Percentiles rank a stretch among this genome's conserved stretches.
Conservation (phyloP, 1,140 invertebrate species). For the Teleopsis dalmanni region DNA sequence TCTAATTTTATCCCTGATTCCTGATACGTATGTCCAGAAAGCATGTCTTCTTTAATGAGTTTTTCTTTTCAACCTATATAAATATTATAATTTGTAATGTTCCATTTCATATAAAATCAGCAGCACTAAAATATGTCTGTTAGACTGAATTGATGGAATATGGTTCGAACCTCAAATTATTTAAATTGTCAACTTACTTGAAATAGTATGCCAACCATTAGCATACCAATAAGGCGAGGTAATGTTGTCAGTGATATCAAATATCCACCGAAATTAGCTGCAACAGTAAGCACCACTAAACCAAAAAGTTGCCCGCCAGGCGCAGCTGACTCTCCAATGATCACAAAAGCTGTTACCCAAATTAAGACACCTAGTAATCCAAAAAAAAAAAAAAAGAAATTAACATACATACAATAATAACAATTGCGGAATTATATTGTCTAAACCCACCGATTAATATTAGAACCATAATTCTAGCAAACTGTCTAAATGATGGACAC, state of each 20-base stretch:
- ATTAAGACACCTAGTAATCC: constrained; percentile 52
- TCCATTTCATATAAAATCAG: too few relatives aligned
- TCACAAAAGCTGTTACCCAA: constrained; percentile 64
- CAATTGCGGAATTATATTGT: background rate
- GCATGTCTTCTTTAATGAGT: too few relatives aligned
- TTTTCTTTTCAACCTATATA: too few relatives aligned
- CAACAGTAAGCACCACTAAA: constrained; percentile 64
- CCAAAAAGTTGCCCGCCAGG: constrained; percentile 72
- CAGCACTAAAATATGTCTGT: too few relatives aligned
- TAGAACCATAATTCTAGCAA: constrained; percentile 61
- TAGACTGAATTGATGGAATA: too few relatives aligned
- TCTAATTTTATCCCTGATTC: too few relatives aligned
- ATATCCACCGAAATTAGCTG: constrained; percentile 75
- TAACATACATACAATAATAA: background rate
- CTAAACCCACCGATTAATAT: constrained; percentile 53
- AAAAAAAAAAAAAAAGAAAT: background rate
- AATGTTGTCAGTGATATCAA: constrained; percentile 66
- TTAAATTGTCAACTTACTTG: constrained; percentile 41
- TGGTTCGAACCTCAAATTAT: too few relatives aligned
- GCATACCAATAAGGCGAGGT: constrained; percentile 81
- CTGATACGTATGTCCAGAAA: too few relatives aligned
- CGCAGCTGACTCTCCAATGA: constrained; percentile 67
- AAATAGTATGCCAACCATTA: constrained; percentile 70
- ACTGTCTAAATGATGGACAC: constrained; percentile 70
- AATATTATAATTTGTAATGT: too few relatives aligned